Base-by-base conservation (phyloP, 92 coral and sea anemone genomes). In the Palythoa caribaeorum region DNA sequence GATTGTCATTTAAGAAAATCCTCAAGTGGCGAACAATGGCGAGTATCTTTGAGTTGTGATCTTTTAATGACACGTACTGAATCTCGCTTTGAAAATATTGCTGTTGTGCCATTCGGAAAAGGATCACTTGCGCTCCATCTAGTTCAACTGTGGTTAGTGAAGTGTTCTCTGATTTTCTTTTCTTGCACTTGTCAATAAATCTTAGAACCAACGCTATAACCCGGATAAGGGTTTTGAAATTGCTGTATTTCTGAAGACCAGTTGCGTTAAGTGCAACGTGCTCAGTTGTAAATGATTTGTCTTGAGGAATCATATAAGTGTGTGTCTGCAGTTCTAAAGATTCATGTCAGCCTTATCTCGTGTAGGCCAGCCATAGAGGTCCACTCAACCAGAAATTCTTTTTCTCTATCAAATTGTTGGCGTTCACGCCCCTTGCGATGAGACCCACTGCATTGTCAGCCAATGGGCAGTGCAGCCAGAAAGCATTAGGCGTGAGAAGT, bases 191-290 rank as follows among this genome's bases (percentile, higher is more conserved):
- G 55, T 52, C 84, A 62, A 87, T 90, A 63, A 90, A 90, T 52
- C 85, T 87, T 51, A 90, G 71, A 37, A 90, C 88, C 69, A 71
- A 76, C 60, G 93, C 87, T 16, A 80, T 68, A 16, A 87, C 79
- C 79, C 80, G 73, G 63, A 44, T 84, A 20, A 91, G 87, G 39
- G 70, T 89, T 20, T 83, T 81, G 52, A 91, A 78, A 48, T 91
- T 63, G 79, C 83, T 84, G 87, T 83, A 78, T 66, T 80, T 89
- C 4, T 76, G 75, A 54, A 88, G 57, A 37, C 84, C 77, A 19
- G 83, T 59, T n/a, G 72, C 19, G 16, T 73, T 76, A 19, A 73
- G 71, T 20, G 47, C 11, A 68, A 0, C 73, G 21, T 68, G 9
- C 73, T 68, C 4, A 8, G 65, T 57, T 57, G 65, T 65, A 65